Evolutionary conservation across 2,797 vertebrate genomes (phyloP).

Genomic region (Pangasius djambal): DNA sequence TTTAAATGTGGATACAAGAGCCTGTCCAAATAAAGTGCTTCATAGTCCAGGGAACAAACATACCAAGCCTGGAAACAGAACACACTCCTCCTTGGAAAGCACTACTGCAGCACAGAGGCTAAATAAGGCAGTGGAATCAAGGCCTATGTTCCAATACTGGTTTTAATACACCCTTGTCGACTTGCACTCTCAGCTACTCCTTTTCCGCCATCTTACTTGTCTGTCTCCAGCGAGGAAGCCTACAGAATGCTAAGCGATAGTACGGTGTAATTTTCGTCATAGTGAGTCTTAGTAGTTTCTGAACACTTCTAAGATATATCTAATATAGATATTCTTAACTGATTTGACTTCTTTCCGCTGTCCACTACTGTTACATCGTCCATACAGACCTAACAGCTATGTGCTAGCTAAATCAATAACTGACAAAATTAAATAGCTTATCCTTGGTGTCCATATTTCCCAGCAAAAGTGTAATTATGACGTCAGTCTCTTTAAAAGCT

Average conservation of each 20-base stretch:
- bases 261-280: not conserved
- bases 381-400: not conserved
- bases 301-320: not conserved
- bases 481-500: not conserved
- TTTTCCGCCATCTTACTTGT: not conserved
- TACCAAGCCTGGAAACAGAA: conserved; percentile 4
- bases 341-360: not conserved
- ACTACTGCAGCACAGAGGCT: conserved; percentile 1
- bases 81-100: not conserved
- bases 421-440: not conserved
- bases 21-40: conserved; percentile 32
- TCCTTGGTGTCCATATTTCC: not conserved
- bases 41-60: not conserved
- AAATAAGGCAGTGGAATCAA: conserved; percentile 44
- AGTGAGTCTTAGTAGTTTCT: not conserved
- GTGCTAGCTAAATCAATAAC: not conserved
- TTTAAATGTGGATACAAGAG: not conserved
- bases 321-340: not conserved
- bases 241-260: not conserved
- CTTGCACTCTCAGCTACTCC: not conserved
- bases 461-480: not conserved
- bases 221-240: not conserved
- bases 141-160: not conserved
- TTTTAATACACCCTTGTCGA: not conserved
- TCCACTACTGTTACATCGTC: not conserved